Base-by-base conservation (phyloP, 2,888 invertebrate genomes). In the Cactoblastis cactorum region DNA sequence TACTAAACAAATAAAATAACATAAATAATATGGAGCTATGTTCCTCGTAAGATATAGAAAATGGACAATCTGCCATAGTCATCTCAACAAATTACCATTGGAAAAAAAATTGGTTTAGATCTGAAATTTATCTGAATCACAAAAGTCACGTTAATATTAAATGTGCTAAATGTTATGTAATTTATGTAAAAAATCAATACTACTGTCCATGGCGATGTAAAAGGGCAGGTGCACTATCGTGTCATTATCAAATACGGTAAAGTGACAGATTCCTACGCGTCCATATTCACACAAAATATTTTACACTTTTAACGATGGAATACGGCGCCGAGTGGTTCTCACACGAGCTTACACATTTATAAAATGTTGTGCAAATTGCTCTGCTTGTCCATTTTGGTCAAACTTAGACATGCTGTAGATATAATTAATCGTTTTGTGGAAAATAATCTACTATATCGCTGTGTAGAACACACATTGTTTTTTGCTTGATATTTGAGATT, bases 1-100 rank as follows among this genome's bases (percentile, higher is more conserved):
- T n/a, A 19, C 18, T 14, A 52, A 58, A 57, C 50, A 47, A 47
- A 15, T 49, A 28, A 28, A 28, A 3, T 22, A 22, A 22, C 22
- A 22, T 1, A 28, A 28, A 28, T 28, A 1, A 28, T n/a, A n/a
- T n/a, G n/a, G n/a, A n/a, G n/a, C n/a, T n/a, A n/a, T n/a, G n/a
- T n/a, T n/a, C n/a, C n/a, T n/a, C n/a, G n/a, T n/a, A n/a, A n/a
- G n/a, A n/a, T n/a, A n/a, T n/a, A n/a, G n/a, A n/a, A n/a, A n/a
- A n/a, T n/a, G n/a, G n/a, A n/a, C n/a, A n/a, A n/a, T n/a, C n/a
- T n/a, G n/a, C n/a, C n/a, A n/a, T n/a, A n/a, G n/a, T n/a, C n/a
- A n/a, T n/a, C n/a, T n/a, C n/a, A n/a, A n/a, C n/a, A n/a, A n/a
- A n/a, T n/a, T n/a, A n/a, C n/a, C n/a, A n/a, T n/a, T n/a, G n/a